These are phyloP conservation scores for Diabrotica undecimpunctata DNA, from an alignment of 1,140 invertebrate species.

Conservation along the genomic window DNA sequence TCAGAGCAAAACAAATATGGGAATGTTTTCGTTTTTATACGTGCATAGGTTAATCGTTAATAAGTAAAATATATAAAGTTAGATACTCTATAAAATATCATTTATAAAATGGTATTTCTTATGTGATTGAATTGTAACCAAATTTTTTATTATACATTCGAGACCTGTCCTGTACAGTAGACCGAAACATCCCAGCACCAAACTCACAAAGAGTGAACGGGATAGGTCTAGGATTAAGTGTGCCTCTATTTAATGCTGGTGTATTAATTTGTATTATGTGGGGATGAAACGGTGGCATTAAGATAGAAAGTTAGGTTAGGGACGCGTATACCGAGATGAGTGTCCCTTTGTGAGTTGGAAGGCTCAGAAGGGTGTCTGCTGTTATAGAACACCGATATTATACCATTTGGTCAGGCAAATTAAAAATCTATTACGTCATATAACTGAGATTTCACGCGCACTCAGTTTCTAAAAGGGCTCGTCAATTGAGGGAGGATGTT, in stretches of 20 bases:
- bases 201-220: constrained; percentile 3
- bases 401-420: constrained; percentile 42
- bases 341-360: constrained; percentile 14
- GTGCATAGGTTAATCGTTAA: too few species aligned
- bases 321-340: constrained; percentile 6
- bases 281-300: constrained; percentile 43
- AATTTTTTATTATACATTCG: too few species aligned
- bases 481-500: background rate
- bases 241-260: constrained; percentile 41
- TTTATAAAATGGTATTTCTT: too few species aligned
- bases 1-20: too few species aligned
- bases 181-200: background rate
- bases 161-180: background rate
- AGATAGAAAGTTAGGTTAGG: constrained; percentile 35
- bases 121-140: too few species aligned
- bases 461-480: constrained; percentile 11
- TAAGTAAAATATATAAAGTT: too few species aligned
- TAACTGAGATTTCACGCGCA: constrained; percentile 26
- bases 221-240: constrained; percentile 32
- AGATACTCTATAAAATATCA: too few species aligned
- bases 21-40: too few species aligned
- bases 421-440: constrained; percentile 38
- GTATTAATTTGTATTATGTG: constrained; percentile 45
- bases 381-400: constrained; percentile 19
- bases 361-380: constrained; percentile 25